Conservation (phyloP, 2,113 vertebrate genomes). For the Trogon melanurus region DNA sequence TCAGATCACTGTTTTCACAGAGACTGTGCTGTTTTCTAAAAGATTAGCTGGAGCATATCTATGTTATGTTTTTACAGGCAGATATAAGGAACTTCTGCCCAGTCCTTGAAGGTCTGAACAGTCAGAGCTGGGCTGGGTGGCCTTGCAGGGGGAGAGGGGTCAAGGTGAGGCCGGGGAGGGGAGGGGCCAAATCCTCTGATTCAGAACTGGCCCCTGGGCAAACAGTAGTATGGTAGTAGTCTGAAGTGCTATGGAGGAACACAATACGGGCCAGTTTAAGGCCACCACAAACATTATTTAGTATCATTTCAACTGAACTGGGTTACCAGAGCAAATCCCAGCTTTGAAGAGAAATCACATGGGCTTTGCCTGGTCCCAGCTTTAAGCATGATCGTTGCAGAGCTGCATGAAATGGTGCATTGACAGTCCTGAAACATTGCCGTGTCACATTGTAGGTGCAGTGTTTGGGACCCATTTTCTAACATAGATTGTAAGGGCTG, state of each 20-base stretch:
- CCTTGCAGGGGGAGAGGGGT: neutral
- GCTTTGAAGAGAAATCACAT: neutral
- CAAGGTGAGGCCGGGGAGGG: fast-evolving
- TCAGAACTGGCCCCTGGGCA: neutral
- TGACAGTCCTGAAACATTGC: neutral
- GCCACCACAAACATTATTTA: neutral
- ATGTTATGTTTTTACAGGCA: neutral
- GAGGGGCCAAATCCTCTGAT: fast-evolving
- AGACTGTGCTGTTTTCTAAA: neutral
- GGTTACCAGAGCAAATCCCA: neutral
- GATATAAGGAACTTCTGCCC: neutral
- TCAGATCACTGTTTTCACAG: neutral
- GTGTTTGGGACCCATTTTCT: neutral
- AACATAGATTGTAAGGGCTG: neutral
- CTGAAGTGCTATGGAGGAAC: neutral
- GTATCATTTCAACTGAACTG: neutral
- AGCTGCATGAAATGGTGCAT: neutral
- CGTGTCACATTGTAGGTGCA: fast-evolving
- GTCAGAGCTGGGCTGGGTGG: neutral
- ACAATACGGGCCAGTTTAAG: neutral
- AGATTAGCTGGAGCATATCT: conserved; percentile 2
- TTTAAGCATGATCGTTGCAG: neutral
- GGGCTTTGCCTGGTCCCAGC: neutral
- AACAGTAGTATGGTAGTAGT: neutral
- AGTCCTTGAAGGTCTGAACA: neutral